Evolutionary conservation across 2,888 invertebrate genomes (phyloP).

Genomic region (Dorcus hopei): DNA sequence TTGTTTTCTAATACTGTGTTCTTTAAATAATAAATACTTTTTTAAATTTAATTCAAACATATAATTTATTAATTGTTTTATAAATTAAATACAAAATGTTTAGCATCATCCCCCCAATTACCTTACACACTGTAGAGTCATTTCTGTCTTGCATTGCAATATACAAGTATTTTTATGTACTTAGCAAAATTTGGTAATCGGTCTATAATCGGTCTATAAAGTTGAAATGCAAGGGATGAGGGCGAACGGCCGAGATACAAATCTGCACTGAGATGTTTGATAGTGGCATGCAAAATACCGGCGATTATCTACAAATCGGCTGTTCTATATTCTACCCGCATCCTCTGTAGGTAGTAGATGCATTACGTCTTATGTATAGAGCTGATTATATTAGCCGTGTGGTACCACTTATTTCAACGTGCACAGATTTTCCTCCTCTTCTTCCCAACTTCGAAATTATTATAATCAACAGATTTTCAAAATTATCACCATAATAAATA

Average conservation of each 20-base stretch:
- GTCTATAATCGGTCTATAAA: slow-evolving; percentile 23
- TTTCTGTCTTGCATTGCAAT: no score
- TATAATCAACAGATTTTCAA: no score
- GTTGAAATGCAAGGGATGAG: slow-evolving; percentile 20
- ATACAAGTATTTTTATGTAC: not conserved
- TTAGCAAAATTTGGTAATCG: slow-evolving; percentile 19
- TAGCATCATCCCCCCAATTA: no score
- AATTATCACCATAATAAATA: no score
- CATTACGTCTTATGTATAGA: slow-evolving; percentile 31
- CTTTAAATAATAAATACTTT: no score
- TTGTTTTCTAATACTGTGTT: no score
- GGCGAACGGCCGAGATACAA: slow-evolving; percentile 25
- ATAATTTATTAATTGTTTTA: no score
- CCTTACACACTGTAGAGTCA: no score
- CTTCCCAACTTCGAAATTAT: slow-evolving; percentile 1
- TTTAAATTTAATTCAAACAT: no score
- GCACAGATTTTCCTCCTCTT: slow-evolving; percentile 17
- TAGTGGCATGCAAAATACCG: slow-evolving; percentile 26
- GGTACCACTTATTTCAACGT: slow-evolving; percentile 30
- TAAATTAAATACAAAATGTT: no score
- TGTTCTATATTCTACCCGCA: slow-evolving; percentile 31
- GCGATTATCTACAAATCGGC: slow-evolving; percentile 32
- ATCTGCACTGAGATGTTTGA: slow-evolving; percentile 28
- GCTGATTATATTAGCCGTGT: slow-evolving; percentile 35
- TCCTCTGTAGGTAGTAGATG: slow-evolving; percentile 28